Evolutionary conservation across 2,888 invertebrate species (phyloP), one percentile per base, ranked within the genome.

Genomic region (Lycia hirtaria): DNA sequence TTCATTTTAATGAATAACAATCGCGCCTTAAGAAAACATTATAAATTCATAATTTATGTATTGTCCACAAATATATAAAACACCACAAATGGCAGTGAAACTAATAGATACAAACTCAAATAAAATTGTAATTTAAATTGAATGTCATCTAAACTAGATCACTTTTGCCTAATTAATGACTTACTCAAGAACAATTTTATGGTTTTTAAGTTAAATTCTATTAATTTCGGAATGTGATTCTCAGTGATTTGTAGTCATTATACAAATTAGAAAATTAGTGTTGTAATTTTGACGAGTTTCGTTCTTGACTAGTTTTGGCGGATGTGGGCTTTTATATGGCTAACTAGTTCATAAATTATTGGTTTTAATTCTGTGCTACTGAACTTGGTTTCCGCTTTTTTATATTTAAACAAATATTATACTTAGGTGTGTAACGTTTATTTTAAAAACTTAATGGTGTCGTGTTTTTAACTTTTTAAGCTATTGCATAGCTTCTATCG

Each of bases 221-320:
- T 53, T 48, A 44, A 48, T 15, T 55, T 7, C 9, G 22, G 38
- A 53, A 55, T 52, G 40, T 35, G 28, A 56, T 63, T 61, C 44
- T 61, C 15, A 22, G 26, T 40, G 49, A 55, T 61, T 56, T 52
- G 62, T 47, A 56, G 56, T 51, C 32, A 60, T 62, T 62, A 55
- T 43, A 48, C 40, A 35, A 60, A 45, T 56, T 38, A 38, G 51
- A 17, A 44, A 44, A 55, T 50, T 48, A 19, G 9, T 12, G 12
- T 12, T 22, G 9, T 47, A 28, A 24, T 50, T 17, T 51, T 41
- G n/a, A 15, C 17, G 4, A 30, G 14, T 38, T 44, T 52, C 40
- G 30, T 30, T 26, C 9, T 51, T 14, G 19, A 9, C 10, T 14
- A 15, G 24, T 43, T 19, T 17, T 28, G 20, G 17, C 32, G 53